These are phyloP conservation scores for Serilophus lunatus DNA, from an alignment of 2,113 vertebrate genomes.

Conservation along the genomic window DNA sequence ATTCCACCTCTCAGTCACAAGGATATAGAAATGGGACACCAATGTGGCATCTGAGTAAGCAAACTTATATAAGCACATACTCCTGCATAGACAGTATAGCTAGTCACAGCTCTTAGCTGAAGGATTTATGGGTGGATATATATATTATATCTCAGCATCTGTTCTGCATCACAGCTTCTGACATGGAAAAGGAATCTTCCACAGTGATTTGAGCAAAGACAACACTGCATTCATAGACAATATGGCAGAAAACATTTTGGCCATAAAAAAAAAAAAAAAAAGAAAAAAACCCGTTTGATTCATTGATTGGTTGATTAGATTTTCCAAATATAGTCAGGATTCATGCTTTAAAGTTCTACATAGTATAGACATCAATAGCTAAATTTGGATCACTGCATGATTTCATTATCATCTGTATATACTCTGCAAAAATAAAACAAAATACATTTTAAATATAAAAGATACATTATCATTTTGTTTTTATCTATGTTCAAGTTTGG, in stretches of 20 bases:
- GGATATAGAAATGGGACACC: background rate
- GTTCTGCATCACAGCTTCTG: constrained; percentile 25
- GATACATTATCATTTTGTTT: background rate
- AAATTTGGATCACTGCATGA: background rate
- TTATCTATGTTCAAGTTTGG: background rate
- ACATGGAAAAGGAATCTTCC: background rate
- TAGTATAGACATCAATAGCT: background rate
- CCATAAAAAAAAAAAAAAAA: background rate
- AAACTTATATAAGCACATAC: background rate
- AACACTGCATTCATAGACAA: background rate
- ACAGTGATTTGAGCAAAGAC: background rate
- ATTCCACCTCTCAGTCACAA: background rate
- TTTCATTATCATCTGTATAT: background rate
- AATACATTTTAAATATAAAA: background rate
- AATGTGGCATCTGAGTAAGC: background rate
- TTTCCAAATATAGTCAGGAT: background rate
- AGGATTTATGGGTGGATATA: constrained; percentile 9
- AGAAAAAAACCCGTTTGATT: too few species aligned
- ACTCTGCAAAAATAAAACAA: background rate
- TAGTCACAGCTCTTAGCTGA: constrained; percentile 9
- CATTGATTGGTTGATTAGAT: background rate
- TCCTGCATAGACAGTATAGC: background rate
- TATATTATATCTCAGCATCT: constrained; percentile 17
- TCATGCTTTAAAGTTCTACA: background rate
- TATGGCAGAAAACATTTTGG: background rate